Evolutionary conservation across 2,113 vertebrate species (phyloP), one percentile per base, ranked within the genome.

Genomic region (Phylloscopus trochiloides): DNA sequence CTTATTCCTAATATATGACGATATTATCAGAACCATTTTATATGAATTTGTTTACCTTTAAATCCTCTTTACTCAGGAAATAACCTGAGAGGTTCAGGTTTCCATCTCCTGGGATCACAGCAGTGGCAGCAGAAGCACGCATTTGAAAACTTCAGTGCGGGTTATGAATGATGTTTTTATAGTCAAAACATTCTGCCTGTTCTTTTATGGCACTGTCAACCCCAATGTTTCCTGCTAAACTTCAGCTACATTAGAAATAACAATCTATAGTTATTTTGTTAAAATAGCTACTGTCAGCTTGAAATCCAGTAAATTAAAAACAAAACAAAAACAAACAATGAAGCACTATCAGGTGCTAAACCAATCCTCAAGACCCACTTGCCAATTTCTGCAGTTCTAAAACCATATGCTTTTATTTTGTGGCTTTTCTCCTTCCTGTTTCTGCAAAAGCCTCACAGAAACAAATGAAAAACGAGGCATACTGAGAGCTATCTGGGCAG

Each of bases 271-370:
- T 88, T 89, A 86, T 83, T 88, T 75, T 76, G 58, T 82, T 82
- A 78, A 92, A 94, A 82, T 48, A 95, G n/a, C 31, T 58, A 83
- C 91, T 86, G 65, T 51, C 68, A 77, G 89, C 24, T 80, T 92
- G 65, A 94, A 96, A 86, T 58, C 36, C 10, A 77, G 26, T 90
- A 80, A 90, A 77, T 86, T 86, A 74, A 73, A 94, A 93, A 61
- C 45, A 70, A 93, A 92, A 68, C 50, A 92, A 91, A 68, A 88
- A 73, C 88, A 84, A 79, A 72, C 28, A 51, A 70, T 86, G 84
- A 91, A 72, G 52, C 45, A 91, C 74, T 86, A 91, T 95, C 78
- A 87, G 88, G 74, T 86, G 80, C 59, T 92, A 95, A 93, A 93
- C 59, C 65, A 94, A 36, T 67, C 91, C 93, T 63, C 54, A 67